phyloP scores from a whole-genome alignment of 2,888 invertebrate species.

The Agriopis leucophaearia region DNA sequence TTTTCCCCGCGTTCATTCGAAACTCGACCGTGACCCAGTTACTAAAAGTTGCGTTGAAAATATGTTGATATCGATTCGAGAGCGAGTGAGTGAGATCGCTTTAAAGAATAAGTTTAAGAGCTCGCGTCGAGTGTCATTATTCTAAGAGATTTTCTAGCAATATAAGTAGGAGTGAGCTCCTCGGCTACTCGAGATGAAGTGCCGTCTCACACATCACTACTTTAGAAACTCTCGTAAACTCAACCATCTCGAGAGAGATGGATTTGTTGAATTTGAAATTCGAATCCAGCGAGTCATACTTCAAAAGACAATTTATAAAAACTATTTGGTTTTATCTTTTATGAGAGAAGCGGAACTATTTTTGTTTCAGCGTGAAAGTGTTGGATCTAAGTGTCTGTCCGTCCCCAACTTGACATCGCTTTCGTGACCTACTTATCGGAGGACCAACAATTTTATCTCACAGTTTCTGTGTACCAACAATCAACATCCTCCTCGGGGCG shows the following conservation, averaged over 20 bases:
- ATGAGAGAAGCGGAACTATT: slow-evolving; percentile 10
- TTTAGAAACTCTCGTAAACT: slow-evolving; percentile 21
- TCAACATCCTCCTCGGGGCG: slow-evolving; percentile 54
- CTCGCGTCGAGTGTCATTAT: slow-evolving; percentile 11
- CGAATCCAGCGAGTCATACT: slow-evolving; percentile 27
- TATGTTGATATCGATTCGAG: slow-evolving; percentile 32
- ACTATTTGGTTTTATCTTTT: slow-evolving; percentile 1
- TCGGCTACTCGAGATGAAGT: slow-evolving; percentile 12
- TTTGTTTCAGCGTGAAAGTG: slow-evolving; percentile 30
- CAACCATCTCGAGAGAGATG: slow-evolving; percentile 27
- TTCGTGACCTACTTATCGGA: slow-evolving; percentile 71
- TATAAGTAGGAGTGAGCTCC: slow-evolving; percentile 9
- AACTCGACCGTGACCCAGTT: slow-evolving; percentile 69
- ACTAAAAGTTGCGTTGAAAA: slow-evolving; percentile 24
- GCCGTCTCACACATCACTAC: slow-evolving; percentile 22
- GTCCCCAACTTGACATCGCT: slow-evolving; percentile 55
- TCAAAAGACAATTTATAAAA: slow-evolving; percentile 20
- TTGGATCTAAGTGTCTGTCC: slow-evolving; percentile 50
- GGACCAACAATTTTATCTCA: slow-evolving; percentile 63
- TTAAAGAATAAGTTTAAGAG: slow-evolving; percentile 26
- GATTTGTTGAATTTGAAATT: slow-evolving; percentile 47
- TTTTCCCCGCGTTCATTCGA: slow-evolving; percentile 57
- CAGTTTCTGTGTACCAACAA: slow-evolving; percentile 59
- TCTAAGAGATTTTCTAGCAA: slow-evolving; percentile 15
- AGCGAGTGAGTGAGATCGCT: slow-evolving; percentile 4